phyloP scores from a whole-genome alignment of 2,888 invertebrate species.

The Sphaerophoria rueppellii region DNA sequence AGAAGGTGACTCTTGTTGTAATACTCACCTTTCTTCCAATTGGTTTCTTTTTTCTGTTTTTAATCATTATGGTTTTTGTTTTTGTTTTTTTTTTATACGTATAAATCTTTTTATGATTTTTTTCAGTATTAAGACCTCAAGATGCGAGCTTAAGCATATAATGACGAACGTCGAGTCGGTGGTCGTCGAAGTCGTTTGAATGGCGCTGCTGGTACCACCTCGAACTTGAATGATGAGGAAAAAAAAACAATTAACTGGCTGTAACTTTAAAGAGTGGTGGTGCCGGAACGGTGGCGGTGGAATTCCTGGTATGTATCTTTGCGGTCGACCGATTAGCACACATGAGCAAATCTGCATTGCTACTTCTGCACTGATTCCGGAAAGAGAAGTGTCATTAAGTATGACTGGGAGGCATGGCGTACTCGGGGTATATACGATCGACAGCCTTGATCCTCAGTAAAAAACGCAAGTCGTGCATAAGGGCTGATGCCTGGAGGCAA shows the following conservation, averaged over 20 bases:
- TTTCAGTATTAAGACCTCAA: slow-evolving; percentile 44
- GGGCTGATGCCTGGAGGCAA: not conserved
- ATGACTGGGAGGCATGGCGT: slow-evolving; percentile 12
- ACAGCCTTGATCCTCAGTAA: not conserved
- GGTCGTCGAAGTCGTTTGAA: slow-evolving; percentile 12
- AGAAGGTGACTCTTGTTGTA: slow-evolving; percentile 70
- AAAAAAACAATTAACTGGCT: slow-evolving; percentile 35
- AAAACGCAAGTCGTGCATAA: not conserved
- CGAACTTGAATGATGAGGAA: slow-evolving; percentile 44
- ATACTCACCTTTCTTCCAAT: slow-evolving; percentile 62
- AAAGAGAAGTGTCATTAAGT: slow-evolving; percentile 47
- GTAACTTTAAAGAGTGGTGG: too few relatives aligned
- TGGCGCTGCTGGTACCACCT: slow-evolving; percentile 13
- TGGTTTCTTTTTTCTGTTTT: slow-evolving; percentile 63
- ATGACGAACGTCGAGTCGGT: slow-evolving; percentile 21
- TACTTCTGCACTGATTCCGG: slow-evolving; percentile 64
- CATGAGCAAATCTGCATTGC: slow-evolving; percentile 59
- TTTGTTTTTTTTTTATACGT: slow-evolving; percentile 21
- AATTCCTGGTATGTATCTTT: slow-evolving; percentile 63
- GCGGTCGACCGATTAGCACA: slow-evolving; percentile 71
- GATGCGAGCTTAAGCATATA: slow-evolving; percentile 48
- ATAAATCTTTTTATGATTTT: slow-evolving; percentile 35
- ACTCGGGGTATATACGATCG: not conserved
- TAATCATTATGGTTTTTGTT: slow-evolving; percentile 56
- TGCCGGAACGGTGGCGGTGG: slow-evolving; percentile 15